Evolutionary conservation across 2,797 vertebrate genomes (phyloP), one percentile per base, ranked within the genome.

Genomic region (Tragopan temminckii): DNA sequence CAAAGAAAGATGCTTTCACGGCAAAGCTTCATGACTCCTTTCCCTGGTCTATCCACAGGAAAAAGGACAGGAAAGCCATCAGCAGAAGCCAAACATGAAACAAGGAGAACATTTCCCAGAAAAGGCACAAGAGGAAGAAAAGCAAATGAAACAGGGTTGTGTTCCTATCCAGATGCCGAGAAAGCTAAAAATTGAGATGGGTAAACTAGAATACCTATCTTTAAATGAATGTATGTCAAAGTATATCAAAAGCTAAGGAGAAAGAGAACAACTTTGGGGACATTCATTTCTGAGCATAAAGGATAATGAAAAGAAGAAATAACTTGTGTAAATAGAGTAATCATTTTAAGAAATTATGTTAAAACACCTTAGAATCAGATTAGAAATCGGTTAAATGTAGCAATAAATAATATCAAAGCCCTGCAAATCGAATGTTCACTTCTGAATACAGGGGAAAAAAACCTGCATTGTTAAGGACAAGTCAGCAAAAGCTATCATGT

Each of bases 1-100:
- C 50, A 45, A n/a, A 38, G 88, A 40, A n/a, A 66, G 63, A 69
- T 7, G 27, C 1, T 3, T 4, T 5, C 0, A 0, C 23, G 38
- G 29, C 21, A 68, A 72, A 29, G 46, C 55, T 43, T 69, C 18
- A 1, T 7, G 14, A 63, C 40, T 75, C 67, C 58, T 58, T 67
- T 57, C 45, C 13, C 15, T 27, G 0, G 0, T 7, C 33, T 46
- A 12, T 17, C 38, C 29, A 1, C 24, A 79, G 29, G 23, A 42
- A 35, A 23, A 62, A 53, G 7, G 6, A 33, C 4, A 79, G 27
- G 55, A 79, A 63, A 69, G 8, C 36, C 31, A 15, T 10, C 0
- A 4, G 43, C 43, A 36, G 27, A 82, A 90, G 67, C 10, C 46
- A 81, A 58, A 79, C 12, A 43, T 1, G 33, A 69, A 82, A 45